phyloP scores from a whole-genome alignment of 1,140 invertebrate species.

The Heliconius eleuchia region DNA sequence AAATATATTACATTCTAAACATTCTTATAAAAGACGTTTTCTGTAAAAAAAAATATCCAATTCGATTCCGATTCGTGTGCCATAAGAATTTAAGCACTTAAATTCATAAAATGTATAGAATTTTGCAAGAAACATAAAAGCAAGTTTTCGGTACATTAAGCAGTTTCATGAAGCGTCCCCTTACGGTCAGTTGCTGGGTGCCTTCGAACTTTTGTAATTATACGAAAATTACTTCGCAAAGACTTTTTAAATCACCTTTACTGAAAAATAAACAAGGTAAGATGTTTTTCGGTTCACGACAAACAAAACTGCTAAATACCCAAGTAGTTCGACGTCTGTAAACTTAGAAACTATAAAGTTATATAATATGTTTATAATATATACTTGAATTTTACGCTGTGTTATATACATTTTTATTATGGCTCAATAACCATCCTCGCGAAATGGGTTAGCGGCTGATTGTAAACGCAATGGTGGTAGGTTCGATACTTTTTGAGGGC shows the following conservation, averaged over 20 bases:
- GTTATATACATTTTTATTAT: no score
- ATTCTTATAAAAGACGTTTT: no score
- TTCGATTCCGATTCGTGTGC: not conserved
- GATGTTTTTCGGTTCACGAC: not conserved
- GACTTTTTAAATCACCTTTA: slow-evolving; percentile 1
- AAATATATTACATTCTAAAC: no score
- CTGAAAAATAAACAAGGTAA: slow-evolving; percentile 5
- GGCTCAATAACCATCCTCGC: no score
- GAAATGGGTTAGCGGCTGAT: no score
- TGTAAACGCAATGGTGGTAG: no score
- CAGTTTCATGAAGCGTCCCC: slow-evolving; percentile 9
- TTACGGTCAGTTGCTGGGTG: slow-evolving; percentile 22
- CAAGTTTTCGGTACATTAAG: slow-evolving; percentile 21
- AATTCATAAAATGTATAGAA: slow-evolving; percentile 2
- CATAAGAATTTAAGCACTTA: not conserved
- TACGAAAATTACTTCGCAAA: slow-evolving; percentile 11
- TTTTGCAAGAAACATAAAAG: slow-evolving; percentile 6
- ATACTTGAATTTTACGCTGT: no score
- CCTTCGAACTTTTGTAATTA: slow-evolving; percentile 17
- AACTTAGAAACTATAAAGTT: not conserved
- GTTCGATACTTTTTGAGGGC: no score
- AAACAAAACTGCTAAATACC: not conserved
- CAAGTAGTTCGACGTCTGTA: not conserved
- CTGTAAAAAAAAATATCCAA: no score
- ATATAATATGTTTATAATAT: not conserved